These are phyloP conservation scores for Entomobrya multifasciata DNA, from an alignment of 2,888 invertebrate species.

Conservation along the genomic window DNA sequence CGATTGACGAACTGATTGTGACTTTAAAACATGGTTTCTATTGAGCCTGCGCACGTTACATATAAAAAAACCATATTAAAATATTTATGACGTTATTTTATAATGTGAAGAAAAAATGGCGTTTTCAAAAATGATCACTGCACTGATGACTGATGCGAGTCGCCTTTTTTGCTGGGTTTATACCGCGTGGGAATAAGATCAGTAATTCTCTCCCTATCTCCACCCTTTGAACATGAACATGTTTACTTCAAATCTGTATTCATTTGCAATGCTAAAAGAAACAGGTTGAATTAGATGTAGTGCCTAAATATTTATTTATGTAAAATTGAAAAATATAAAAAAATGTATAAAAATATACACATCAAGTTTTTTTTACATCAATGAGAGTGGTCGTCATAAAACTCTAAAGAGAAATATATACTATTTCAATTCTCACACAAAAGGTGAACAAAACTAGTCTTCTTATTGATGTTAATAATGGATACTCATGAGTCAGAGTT, in stretches of 20 bases:
- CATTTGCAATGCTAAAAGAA: slow-evolving; percentile 15
- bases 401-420: slow-evolving; percentile 2
- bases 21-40: background rate
- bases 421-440: background rate
- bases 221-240: slow-evolving; percentile 16
- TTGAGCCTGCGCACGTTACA: background rate
- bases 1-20: too few relatives aligned
- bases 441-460: background rate
- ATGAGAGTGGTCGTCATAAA: slow-evolving; percentile 16
- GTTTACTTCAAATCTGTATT: background rate
- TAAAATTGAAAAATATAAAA: background rate
- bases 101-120: background rate
- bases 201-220: slow-evolving; percentile 51
- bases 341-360: slow-evolving; percentile 9
- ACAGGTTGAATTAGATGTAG: slow-evolving; percentile 47
- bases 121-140: background rate
- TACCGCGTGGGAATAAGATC: slow-evolving; percentile 55
- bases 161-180: background rate
- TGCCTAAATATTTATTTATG: slow-evolving; percentile 39
- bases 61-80: background rate
- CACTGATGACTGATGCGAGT: background rate
- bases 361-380: background rate
- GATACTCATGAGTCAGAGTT: background rate
- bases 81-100: background rate
- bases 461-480: background rate